phyloP scores from a whole-genome alignment of 2,888 invertebrate genomes.

The Pseudococcus longispinus region DNA sequence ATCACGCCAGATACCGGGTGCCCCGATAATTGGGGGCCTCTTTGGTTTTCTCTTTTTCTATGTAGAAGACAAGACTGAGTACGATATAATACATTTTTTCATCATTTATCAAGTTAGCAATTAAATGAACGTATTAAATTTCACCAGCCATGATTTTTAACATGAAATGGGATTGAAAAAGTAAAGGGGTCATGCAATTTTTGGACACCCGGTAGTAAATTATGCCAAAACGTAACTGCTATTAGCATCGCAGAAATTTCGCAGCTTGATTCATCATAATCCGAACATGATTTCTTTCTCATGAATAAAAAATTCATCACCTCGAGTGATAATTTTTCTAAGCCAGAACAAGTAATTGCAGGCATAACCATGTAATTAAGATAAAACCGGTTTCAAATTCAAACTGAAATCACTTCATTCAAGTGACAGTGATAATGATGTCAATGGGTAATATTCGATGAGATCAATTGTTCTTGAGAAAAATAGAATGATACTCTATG shows the following conservation, averaged over 20 bases:
- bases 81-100: too few species aligned
- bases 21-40: too few species aligned
- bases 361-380: constrained; percentile 6
- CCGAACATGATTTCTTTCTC: neutral
- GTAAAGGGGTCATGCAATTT: too few species aligned
- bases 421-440: neutral
- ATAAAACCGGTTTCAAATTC: neutral
- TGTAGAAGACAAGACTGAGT: too few species aligned
- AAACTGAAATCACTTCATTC: neutral
- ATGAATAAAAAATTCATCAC: neutral
- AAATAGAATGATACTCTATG: neutral
- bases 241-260: neutral
- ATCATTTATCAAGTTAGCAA: too few species aligned
- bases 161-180: too few species aligned
- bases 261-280: neutral
- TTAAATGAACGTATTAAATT: too few species aligned
- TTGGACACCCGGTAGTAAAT: neutral
- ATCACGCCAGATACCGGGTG: too few species aligned
- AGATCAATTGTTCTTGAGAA: neutral
- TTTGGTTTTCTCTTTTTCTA: too few species aligned
- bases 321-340: neutral
- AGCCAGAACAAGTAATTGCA: neutral
- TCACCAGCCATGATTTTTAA: neutral
- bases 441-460: neutral
- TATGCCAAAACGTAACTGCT: neutral